Conservation (phyloP, 2,113 vertebrate genomes). For the Terrapene triunguis region DNA sequence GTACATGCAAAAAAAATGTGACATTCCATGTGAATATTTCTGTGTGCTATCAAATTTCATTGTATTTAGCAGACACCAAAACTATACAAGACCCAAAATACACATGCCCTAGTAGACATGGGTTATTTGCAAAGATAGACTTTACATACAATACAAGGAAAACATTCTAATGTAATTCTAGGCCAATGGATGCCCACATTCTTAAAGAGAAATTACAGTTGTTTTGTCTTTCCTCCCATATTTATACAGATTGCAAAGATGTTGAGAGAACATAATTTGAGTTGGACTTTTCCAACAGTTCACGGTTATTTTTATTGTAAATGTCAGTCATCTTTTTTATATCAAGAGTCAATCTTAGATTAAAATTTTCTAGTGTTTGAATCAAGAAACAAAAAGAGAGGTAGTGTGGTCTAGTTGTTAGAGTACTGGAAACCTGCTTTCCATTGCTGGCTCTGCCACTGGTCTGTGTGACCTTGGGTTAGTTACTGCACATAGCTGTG, state of each 20-base stretch:
- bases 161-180: slow-evolving; percentile 61
- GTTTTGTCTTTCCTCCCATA: slow-evolving; percentile 60
- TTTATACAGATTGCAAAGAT: slow-evolving; percentile 74
- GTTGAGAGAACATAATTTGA: slow-evolving; percentile 64
- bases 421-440: background rate
- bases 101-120: slow-evolving; percentile 70
- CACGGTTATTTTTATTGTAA: slow-evolving; percentile 56
- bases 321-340: slow-evolving; percentile 54
- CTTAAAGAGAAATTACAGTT: slow-evolving; percentile 73
- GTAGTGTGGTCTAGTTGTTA: rapidly evolving
- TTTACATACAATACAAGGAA: slow-evolving; percentile 70
- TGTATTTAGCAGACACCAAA: slow-evolving; percentile 66
- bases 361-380: background rate
- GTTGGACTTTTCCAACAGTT: slow-evolving; percentile 54
- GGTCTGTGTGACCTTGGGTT: background rate
- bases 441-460: rapidly evolving
- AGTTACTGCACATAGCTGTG: rapidly evolving
- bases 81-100: slow-evolving; percentile 72
- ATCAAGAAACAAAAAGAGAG: rapidly evolving
- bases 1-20: slow-evolving; percentile 55
- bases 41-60: slow-evolving; percentile 73
- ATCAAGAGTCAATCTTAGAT: background rate
- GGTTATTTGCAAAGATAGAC: slow-evolving; percentile 69
- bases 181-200: slow-evolving; percentile 59
- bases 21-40: slow-evolving; percentile 69